Percentiles rank a stretch among this genome's conserved stretches.
Evolutionary conservation across 1,140 invertebrate genomes (phyloP).

Genomic region (Drosophila bocqueti): DNA sequence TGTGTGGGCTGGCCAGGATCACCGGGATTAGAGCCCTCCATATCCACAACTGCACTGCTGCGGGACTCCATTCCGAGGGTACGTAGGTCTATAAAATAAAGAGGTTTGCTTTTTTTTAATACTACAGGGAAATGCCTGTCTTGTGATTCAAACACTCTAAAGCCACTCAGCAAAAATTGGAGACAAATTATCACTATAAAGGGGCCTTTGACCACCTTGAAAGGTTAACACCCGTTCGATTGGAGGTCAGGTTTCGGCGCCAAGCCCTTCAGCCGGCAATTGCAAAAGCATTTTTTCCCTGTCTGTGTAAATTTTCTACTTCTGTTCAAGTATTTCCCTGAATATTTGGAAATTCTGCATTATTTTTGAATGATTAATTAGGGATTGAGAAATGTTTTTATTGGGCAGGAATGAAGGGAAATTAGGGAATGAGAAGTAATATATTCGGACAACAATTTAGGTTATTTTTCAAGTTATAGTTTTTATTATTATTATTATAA

Average conservation of each 20-base stretch:
- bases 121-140: conserved; percentile 23
- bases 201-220: conserved; percentile 56
- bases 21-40: conserved; percentile 3
- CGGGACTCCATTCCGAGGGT: conserved; percentile 18
- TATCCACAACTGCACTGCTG: conserved; percentile 34
- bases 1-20: conserved; percentile 54
- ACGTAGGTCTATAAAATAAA: background rate
- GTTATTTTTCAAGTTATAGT: no score
- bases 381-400: background rate
- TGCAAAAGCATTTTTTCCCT: background rate
- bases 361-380: background rate
- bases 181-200: conserved; percentile 12
- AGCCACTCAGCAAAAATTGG: conserved; percentile 46
- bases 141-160: conserved; percentile 24
- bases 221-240: conserved; percentile 52
- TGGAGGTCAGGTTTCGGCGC: conserved; percentile 59
- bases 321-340: background rate
- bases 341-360: conserved; percentile 6
- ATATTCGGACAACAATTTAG: no score
- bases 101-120: background rate
- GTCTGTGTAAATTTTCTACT: background rate
- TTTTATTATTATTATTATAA: background rate
- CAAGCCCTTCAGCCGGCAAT: conserved; percentile 22
- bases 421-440: no score
- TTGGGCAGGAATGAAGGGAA: background rate